Percentiles rank a stretch among this genome's conserved stretches.
phyloP scores from a whole-genome alignment of 2,113 vertebrate species.

The Crotalus helleri region DNA sequence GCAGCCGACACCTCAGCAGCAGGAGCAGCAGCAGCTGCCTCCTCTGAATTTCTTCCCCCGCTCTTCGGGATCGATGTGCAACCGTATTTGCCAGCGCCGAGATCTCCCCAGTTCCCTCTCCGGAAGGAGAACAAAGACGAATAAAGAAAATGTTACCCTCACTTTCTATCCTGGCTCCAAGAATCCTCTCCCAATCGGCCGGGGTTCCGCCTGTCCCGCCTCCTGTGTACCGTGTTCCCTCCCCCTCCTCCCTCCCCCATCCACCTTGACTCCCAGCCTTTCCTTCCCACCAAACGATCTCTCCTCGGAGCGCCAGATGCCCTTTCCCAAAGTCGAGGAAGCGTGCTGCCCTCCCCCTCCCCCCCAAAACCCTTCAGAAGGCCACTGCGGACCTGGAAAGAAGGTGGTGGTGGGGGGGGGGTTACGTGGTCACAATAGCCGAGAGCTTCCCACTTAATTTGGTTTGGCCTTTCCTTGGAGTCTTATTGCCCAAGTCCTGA shows the following conservation, averaged over 20 bases:
- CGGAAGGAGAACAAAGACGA: background rate
- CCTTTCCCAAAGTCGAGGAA: accelerated
- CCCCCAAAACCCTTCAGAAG: accelerated
- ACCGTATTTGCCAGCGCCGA: background rate
- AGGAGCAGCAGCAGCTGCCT: no score
- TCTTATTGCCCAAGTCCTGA: background rate
- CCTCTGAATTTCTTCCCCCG: background rate
- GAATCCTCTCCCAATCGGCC: background rate
- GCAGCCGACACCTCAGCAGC: background rate
- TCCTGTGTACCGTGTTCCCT: background rate
- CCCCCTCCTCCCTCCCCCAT: background rate
- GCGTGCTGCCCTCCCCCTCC: background rate
- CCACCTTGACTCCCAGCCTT: background rate
- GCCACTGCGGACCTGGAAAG: accelerated
- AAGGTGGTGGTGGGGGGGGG: background rate
- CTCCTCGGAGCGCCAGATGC: background rate
- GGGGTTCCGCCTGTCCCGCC: background rate
- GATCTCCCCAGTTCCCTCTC: background rate
- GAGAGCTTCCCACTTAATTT: background rate
- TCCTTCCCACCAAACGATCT: background rate
- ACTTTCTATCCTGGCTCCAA: background rate
- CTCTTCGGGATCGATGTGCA: background rate
- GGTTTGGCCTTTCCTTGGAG: background rate
- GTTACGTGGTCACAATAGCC: accelerated
- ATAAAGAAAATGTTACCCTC: background rate